These are phyloP conservation scores for Gallinago nigripennis DNA, from an alignment of 2,797 vertebrate species.

Conservation along the genomic window DNA sequence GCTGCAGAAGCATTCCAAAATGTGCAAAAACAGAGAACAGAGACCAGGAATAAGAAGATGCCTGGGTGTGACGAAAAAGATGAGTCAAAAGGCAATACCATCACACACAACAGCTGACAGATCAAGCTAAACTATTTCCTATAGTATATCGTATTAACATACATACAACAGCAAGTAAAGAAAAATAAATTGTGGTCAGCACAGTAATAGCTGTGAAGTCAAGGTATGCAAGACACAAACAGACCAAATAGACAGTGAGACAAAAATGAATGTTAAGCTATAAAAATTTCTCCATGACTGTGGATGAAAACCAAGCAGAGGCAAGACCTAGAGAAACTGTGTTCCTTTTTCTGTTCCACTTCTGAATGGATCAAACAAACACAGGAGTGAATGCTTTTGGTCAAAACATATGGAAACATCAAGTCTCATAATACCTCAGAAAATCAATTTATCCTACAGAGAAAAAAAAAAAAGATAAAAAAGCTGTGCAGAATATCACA, in stretches of 20 bases:
- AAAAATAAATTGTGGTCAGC: neutral
- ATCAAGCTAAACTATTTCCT: neutral
- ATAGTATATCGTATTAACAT: neutral
- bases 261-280: neutral
- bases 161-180: neutral
- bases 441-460: neutral
- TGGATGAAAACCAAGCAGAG: neutral
- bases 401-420: neutral
- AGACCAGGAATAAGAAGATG: neutral
- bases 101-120: neutral
- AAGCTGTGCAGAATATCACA: neutral
- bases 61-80: neutral
- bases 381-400: neutral
- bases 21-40: neutral
- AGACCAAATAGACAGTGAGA: neutral
- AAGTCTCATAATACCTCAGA: neutral
- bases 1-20: neutral
- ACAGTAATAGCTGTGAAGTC: neutral
- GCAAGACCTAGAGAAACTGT: neutral
- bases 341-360: neutral
- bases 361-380: neutral
- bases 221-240: neutral
- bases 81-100: neutral
- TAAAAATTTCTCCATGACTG: neutral
- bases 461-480: neutral